phyloP scores from a whole-genome alignment of 2,113 vertebrate genomes.

The Heliornis fulica region DNA sequence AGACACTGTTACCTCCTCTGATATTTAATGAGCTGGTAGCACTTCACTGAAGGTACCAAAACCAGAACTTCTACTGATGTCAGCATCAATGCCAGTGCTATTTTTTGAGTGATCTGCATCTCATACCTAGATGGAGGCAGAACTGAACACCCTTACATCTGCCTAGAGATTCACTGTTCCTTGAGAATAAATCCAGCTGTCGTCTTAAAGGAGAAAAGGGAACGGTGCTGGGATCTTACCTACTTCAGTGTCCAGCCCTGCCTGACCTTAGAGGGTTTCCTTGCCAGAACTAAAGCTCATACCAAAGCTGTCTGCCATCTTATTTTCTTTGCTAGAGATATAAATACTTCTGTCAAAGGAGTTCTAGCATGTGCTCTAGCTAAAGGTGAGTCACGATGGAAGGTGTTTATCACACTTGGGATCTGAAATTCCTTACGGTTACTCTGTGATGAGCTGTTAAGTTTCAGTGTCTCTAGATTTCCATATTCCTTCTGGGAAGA shows the following conservation, averaged over 20 bases:
- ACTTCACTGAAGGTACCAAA: neutral
- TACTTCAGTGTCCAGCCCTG: neutral
- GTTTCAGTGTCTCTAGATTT: neutral
- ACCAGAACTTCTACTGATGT: neutral
- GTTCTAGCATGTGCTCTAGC: neutral
- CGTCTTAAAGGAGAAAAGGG: neutral
- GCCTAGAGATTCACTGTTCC: neutral
- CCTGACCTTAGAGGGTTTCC: neutral
- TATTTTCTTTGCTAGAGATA: neutral
- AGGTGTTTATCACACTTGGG: conserved; percentile 24
- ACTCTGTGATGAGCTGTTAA: neutral
- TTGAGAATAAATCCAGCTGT: neutral
- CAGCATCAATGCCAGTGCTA: neutral
- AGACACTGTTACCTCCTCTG: neutral
- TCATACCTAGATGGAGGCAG: neutral
- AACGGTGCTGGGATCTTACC: neutral
- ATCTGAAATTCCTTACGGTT: neutral
- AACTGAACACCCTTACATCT: neutral
- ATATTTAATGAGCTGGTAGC: neutral
- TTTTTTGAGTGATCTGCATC: neutral
- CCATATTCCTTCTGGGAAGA: neutral
- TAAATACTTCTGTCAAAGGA: neutral
- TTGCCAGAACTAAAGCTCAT: neutral
- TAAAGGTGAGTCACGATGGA: conserved; percentile 2
- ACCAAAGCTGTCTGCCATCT: neutral